phyloP scores from a whole-genome alignment of 2,888 invertebrate genomes.

The Drosophila prolongata region DNA sequence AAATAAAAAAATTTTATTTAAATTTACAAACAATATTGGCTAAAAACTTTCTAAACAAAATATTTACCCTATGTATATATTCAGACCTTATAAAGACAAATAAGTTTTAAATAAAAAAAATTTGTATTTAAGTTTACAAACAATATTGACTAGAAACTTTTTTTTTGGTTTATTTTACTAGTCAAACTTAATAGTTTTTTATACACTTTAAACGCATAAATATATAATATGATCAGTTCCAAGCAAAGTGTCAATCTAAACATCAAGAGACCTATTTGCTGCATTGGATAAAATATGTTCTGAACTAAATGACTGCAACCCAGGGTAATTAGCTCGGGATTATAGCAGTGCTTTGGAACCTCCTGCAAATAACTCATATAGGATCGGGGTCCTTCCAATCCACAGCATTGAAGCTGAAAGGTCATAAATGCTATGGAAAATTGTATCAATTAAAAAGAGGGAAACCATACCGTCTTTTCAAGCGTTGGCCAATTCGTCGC shows the following conservation, averaged over 20 bases:
- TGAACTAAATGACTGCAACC: constrained; percentile 41
- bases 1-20: background rate
- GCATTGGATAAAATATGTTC: background rate
- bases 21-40: background rate
- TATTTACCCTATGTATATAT: no score
- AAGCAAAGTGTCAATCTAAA: background rate
- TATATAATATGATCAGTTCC: background rate
- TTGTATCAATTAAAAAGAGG: accelerated
- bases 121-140: background rate
- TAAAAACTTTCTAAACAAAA: background rate
- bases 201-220: background rate
- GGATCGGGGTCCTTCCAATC: constrained; percentile 46
- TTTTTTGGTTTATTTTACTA: background rate
- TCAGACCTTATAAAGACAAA: no score
- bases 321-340: constrained; percentile 15
- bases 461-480: constrained; percentile 5
- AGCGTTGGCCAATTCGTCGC: constrained; percentile 37
- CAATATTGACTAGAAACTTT: background rate
- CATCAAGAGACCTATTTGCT: background rate
- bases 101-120: no score
- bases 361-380: constrained; percentile 40
- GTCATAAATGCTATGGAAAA: background rate
- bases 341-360: constrained; percentile 42
- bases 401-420: constrained; percentile 50
- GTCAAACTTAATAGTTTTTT: background rate